These are phyloP conservation scores for Dromaius novaehollandiae DNA, from an alignment of 2,113 vertebrate species.

Conservation along the genomic window DNA sequence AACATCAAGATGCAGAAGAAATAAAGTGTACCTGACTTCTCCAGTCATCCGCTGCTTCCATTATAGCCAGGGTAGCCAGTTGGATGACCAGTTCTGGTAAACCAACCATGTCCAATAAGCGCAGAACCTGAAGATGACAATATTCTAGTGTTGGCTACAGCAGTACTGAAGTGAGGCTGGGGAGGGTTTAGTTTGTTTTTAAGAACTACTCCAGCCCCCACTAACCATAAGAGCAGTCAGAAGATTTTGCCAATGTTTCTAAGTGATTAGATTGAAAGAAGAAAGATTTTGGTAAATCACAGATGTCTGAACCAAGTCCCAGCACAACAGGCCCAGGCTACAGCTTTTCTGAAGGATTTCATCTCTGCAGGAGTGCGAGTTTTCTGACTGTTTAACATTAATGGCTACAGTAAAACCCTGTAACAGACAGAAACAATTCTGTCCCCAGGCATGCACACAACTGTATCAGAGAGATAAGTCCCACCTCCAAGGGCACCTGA, in stretches of 20 bases:
- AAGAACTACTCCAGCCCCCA: neutral
- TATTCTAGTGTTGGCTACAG: neutral
- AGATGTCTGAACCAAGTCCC: neutral
- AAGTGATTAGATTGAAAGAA: neutral
- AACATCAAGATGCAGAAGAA: neutral
- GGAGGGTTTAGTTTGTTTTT: neutral
- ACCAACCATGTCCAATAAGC: slow-evolving; percentile 87
- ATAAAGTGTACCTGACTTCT: slow-evolving; percentile 82
- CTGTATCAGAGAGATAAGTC: neutral
- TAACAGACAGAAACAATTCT: fast-evolving
- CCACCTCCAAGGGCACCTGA: neutral
- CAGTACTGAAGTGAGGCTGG: fast-evolving
- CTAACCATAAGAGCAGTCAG: neutral
- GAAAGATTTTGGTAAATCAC: fast-evolving
- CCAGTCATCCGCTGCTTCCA: slow-evolving; percentile 84
- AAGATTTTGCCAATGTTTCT: neutral
- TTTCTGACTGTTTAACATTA: neutral
- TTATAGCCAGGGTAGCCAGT: slow-evolving; percentile 86
- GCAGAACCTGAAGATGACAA: slow-evolving; percentile 81
- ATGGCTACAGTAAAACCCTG: neutral
- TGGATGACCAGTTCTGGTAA: slow-evolving; percentile 92
- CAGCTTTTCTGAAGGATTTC: neutral
- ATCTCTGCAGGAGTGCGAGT: fast-evolving
- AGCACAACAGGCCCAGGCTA: neutral
- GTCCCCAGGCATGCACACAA: fast-evolving